Conservation (phyloP, 2,797 vertebrate species). For the Protosalanx chinensis region DNA sequence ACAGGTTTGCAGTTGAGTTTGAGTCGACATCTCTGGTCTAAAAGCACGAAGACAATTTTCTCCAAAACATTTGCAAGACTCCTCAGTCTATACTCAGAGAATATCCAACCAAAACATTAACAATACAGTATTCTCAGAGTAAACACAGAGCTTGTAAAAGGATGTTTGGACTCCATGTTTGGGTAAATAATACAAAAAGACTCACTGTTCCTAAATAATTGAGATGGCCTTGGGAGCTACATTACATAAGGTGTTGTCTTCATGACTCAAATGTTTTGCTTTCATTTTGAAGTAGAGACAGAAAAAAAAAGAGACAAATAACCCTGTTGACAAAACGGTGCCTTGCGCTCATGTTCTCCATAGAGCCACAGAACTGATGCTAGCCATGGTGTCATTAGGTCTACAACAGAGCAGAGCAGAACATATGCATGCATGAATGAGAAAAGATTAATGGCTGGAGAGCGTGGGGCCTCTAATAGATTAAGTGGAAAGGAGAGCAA, state of each 20-base stretch:
- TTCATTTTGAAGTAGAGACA: conserved; percentile 53
- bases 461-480: conserved; percentile 56
- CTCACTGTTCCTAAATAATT: conserved; percentile 68
- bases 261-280: conserved; percentile 58
- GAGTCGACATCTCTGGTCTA: conserved; percentile 27
- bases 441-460: conserved; percentile 55
- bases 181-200: conserved; percentile 41
- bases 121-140: conserved; percentile 59
- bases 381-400: conserved; percentile 41
- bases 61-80: conserved; percentile 25
- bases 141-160: conserved; percentile 52
- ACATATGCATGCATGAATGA: conserved; percentile 53
- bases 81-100: conserved; percentile 51
- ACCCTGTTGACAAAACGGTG: conserved; percentile 42
- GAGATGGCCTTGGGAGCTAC: conserved; percentile 52
- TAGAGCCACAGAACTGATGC: conserved; percentile 13
- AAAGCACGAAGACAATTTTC: conserved; percentile 36
- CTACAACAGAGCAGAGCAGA: conserved; percentile 46
- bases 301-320: not conserved
- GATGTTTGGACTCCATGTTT: conserved; percentile 52
- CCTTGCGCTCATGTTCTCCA: conserved; percentile 30
- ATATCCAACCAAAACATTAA: conserved; percentile 33
- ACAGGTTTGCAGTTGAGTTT: conserved; percentile 15
- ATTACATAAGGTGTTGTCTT: conserved; percentile 67
- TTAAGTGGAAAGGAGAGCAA: conserved; percentile 50